Percentiles rank a stretch among this genome's conserved stretches.
These are phyloP conservation scores for Orgyia antiqua DNA, from an alignment of 2,888 invertebrate genomes.

Conservation along the genomic window DNA sequence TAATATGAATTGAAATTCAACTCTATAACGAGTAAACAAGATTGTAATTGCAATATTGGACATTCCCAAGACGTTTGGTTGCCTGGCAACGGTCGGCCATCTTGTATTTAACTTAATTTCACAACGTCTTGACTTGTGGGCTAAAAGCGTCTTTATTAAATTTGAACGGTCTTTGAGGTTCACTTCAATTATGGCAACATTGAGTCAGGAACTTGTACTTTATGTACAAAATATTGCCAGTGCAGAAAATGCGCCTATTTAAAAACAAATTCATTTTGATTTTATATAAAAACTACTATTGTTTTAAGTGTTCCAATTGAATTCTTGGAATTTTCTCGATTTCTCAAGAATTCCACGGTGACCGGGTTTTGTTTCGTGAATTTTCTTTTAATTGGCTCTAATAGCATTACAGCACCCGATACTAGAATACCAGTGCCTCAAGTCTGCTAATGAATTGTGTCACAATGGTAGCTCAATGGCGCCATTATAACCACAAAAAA, in stretches of 20 bases:
- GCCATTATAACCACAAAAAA: no score
- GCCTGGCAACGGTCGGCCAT: conserved; percentile 52
- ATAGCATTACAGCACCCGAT: no score
- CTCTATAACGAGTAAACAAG: conserved; percentile 17
- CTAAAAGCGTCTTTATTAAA: conserved; percentile 51
- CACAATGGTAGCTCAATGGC: no score
- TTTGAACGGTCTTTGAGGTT: conserved; percentile 59
- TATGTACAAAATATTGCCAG: not conserved
- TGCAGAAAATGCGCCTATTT: not conserved
- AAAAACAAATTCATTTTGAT: not conserved
- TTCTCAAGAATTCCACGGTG: no score
- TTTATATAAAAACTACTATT: no score
- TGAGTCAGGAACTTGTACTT: not conserved
- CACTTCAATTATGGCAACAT: conserved; percentile 30
- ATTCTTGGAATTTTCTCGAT: no score
- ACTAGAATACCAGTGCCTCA: no score
- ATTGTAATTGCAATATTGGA: conserved; percentile 24
- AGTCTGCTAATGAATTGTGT: no score
- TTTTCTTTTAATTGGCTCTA: no score
- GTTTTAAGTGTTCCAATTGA: no score
- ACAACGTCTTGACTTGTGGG: conserved; percentile 69
- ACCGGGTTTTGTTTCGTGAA: no score
- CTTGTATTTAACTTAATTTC: conserved; percentile 51
- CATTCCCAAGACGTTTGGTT: conserved; percentile 42
- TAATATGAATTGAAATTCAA: conserved; percentile 11